phyloP scores from a whole-genome alignment of 2,113 vertebrate species.

The Myiopsitta monachus region DNA sequence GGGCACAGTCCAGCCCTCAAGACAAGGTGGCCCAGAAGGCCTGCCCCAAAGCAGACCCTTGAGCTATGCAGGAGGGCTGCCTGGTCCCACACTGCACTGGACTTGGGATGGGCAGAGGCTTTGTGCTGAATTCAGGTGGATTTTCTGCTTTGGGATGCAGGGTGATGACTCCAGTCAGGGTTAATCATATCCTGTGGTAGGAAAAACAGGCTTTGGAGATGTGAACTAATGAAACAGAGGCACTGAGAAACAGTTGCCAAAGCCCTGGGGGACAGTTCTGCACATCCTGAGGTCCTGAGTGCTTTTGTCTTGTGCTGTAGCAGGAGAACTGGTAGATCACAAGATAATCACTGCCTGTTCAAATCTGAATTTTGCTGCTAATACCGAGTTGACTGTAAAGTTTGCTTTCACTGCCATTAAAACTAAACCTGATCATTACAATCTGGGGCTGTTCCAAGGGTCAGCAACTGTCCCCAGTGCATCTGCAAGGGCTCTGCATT shows the following conservation, averaged over 20 bases:
- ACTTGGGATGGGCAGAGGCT: rapidly evolving
- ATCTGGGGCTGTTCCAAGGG: not conserved
- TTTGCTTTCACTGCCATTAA: not conserved
- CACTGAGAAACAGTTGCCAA: not conserved
- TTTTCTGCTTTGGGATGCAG: not conserved
- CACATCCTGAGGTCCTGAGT: not conserved
- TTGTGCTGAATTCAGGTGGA: not conserved
- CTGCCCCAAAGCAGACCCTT: not conserved
- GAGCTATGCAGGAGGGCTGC: rapidly evolving
- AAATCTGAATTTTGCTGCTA: not conserved
- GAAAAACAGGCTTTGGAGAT: not conserved
- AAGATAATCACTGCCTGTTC: not conserved
- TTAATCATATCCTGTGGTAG: slow-evolving; percentile 48
- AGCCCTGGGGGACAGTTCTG: not conserved
- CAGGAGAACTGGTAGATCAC: not conserved
- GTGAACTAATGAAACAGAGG: not conserved
- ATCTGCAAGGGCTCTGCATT: rapidly evolving
- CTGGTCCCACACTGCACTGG: not conserved
- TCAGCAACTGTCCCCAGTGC: not conserved
- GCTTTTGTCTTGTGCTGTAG: not conserved
- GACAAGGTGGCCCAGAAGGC: not conserved
- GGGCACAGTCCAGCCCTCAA: rapidly evolving
- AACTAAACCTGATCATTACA: not conserved
- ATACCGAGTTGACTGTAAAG: not conserved
- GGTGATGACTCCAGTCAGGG: rapidly evolving